These are phyloP conservation scores for Pandemis heparana DNA, from an alignment of 2,888 invertebrate genomes.

Conservation along the genomic window DNA sequence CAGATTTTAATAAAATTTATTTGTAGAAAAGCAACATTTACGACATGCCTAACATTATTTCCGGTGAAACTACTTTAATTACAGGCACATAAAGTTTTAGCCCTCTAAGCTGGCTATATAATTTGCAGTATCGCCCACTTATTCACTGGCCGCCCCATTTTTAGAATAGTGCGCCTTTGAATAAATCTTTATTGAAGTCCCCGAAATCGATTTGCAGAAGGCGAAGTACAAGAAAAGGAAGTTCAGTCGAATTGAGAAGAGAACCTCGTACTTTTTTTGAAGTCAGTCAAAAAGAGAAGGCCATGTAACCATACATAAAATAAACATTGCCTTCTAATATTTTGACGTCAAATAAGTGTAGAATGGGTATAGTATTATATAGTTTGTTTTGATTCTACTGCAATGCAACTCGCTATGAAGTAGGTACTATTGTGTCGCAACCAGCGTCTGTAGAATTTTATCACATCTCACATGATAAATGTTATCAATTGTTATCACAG, in stretches of 20 bases:
- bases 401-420: background rate
- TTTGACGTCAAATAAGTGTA: background rate
- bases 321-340: background rate
- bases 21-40: too few species aligned
- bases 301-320: background rate
- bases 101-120: too few species aligned
- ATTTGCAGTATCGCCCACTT: too few species aligned
- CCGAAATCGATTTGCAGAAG: background rate
- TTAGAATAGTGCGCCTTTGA: too few species aligned
- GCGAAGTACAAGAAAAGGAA: background rate
- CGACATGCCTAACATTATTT: too few species aligned
- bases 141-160: too few species aligned
- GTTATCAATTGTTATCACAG: constrained; percentile 35
- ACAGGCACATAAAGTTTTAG: too few species aligned
- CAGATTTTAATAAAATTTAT: too few species aligned
- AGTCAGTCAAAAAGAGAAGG: background rate
- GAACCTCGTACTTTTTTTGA: background rate
- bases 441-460: constrained; percentile 32
- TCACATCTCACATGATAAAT: constrained; percentile 40
- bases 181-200: too few species aligned
- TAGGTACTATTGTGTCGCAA: constrained; percentile 28
- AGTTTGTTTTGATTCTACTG: background rate
- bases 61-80: too few species aligned
- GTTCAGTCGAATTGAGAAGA: too few species aligned
- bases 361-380: background rate